Conservation (phyloP, 2,113 vertebrate species). For the Ibidorhyncha struthersii region DNA sequence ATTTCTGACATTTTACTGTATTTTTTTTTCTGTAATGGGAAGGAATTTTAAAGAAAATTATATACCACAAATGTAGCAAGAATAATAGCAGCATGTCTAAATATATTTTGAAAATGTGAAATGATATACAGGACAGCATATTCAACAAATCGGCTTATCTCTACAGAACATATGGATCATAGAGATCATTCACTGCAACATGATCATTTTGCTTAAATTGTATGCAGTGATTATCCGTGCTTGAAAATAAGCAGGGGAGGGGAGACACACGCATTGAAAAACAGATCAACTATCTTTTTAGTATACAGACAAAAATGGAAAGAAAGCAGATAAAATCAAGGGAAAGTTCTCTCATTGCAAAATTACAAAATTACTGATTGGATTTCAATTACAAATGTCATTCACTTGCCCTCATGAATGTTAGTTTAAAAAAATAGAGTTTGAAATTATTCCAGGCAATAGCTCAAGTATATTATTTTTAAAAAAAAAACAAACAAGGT, state of each 20-base stretch:
- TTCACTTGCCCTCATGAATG: neutral
- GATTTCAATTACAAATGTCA: neutral
- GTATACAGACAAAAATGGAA: neutral
- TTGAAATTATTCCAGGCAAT: neutral
- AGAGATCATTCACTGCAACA: neutral
- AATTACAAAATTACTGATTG: neutral
- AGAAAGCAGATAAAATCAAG: neutral
- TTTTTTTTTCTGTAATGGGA: neutral
- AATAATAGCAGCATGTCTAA: neutral
- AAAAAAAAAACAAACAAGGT: neutral
- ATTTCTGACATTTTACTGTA: neutral
- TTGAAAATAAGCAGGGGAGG: conserved; percentile 3
- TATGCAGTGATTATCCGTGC: neutral
- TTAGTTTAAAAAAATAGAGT: neutral
- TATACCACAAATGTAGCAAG: neutral
- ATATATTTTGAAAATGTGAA: neutral
- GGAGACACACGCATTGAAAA: neutral
- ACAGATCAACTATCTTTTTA: neutral
- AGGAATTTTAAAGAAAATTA: neutral
- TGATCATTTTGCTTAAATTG: neutral
- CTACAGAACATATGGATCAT: neutral
- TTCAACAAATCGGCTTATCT: neutral
- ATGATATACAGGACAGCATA: neutral
- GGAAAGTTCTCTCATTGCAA: neutral
- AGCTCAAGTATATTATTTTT: neutral